Evolutionary conservation across 2,888 invertebrate species (phyloP).

Genomic region (Hybos culiciformis): DNA sequence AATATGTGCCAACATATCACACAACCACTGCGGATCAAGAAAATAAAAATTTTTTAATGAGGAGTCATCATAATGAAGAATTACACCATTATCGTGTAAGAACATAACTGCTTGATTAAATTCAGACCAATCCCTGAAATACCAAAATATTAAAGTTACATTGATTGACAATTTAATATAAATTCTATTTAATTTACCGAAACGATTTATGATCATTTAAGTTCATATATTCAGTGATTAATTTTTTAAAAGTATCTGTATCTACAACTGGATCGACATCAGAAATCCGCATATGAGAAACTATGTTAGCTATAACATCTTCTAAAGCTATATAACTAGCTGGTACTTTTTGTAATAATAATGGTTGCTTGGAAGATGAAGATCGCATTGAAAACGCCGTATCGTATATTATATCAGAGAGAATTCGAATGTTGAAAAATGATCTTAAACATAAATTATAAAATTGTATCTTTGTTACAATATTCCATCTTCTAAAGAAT

Average conservation of each 20-base stretch:
- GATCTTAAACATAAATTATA: constrained; percentile 55
- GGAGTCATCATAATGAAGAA: constrained; percentile 89
- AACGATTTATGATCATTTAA: constrained; percentile 34
- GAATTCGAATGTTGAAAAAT: constrained; percentile 72
- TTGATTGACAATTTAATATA: neutral
- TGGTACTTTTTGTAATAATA: constrained; percentile 88
- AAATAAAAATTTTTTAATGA: constrained; percentile 90
- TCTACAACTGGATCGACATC: constrained; percentile 69
- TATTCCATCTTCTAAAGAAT: too few relatives aligned
- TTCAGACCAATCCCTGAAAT: constrained; percentile 67
- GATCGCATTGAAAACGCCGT: constrained; percentile 83
- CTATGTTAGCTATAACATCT: constrained; percentile 74
- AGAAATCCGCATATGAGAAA: constrained; percentile 54
- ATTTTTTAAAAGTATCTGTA: constrained; percentile 57
- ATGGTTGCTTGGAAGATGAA: constrained; percentile 78
- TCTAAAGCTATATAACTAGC: constrained; percentile 90
- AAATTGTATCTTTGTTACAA: too few relatives aligned
- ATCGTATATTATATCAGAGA: constrained; percentile 87
- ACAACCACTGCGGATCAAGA: constrained; percentile 95
- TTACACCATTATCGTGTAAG: constrained; percentile 92
- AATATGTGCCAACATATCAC: constrained; percentile 93
- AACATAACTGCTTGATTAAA: constrained; percentile 92
- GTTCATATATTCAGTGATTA: constrained; percentile 34
- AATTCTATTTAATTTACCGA: constrained; percentile 13
- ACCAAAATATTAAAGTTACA: neutral